Conservation (phyloP, 2,113 vertebrate genomes). For the Lepus europaeus region DNA sequence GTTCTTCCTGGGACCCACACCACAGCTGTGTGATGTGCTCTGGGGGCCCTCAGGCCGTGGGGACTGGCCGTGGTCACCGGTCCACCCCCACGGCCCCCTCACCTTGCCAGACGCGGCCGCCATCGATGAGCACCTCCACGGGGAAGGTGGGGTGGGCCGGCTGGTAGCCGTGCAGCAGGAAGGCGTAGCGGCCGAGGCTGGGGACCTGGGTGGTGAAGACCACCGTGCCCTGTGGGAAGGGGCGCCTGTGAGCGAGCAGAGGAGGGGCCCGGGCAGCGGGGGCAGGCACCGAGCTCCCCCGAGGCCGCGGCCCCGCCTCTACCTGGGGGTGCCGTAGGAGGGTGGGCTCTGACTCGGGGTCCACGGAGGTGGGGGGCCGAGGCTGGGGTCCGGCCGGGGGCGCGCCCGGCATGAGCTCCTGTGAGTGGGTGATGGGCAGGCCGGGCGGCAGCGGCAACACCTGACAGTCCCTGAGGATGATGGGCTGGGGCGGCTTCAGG, state of each 20-base stretch:
- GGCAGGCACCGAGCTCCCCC: accelerated
- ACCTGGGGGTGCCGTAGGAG: constrained; percentile 93
- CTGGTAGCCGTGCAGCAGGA: constrained; percentile 96
- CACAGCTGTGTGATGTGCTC: accelerated
- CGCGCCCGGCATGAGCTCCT: constrained; percentile 38
- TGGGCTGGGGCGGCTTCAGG: constrained; percentile 92
- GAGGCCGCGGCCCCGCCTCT: accelerated
- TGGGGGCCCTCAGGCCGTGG: accelerated
- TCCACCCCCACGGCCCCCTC: constrained; percentile 55
- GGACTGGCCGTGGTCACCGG: accelerated
- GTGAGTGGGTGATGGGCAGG: constrained; percentile 85
- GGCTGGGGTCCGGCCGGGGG: constrained; percentile 77
- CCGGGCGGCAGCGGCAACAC: constrained; percentile 85
- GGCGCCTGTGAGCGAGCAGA: accelerated
- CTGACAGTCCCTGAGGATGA: constrained; percentile 92
- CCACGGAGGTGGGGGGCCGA: constrained; percentile 88
- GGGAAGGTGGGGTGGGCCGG: constrained; percentile 92
- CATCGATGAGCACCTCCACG: constrained; percentile 92
- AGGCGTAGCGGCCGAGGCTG: constrained; percentile 93
- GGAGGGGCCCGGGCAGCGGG: accelerated
- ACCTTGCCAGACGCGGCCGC: constrained; percentile 97
- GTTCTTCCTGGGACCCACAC: accelerated
- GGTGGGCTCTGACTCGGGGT: constrained; percentile 89
- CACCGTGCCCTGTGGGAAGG: constrained; percentile 89
- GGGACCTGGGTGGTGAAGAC: constrained; percentile 91